These are phyloP conservation scores for Rhinolophus ferrumequinum DNA, from an alignment of 2,113 vertebrate species.

Conservation along the genomic window DNA sequence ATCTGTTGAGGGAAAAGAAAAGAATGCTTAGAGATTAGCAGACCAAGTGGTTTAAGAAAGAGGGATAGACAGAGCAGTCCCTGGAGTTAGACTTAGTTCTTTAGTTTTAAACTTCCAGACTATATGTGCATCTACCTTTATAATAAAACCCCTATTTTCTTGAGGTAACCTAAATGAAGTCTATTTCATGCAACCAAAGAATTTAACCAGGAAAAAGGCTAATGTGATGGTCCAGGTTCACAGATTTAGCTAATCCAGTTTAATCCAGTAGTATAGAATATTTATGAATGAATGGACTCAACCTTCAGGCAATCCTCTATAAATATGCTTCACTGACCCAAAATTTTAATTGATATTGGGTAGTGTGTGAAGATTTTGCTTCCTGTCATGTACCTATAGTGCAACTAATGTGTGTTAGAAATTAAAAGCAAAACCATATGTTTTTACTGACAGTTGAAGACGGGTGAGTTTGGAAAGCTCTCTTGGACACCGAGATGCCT, in stretches of 20 bases:
- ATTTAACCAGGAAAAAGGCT: background rate
- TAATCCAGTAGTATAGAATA: background rate
- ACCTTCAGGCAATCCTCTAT: background rate
- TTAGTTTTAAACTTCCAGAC: background rate
- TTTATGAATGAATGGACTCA: background rate
- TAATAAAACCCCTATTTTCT: background rate
- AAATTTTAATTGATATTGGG: background rate
- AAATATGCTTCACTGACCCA: background rate
- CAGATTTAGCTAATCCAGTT: background rate
- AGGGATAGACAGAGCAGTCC: background rate
- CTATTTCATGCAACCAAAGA: background rate
- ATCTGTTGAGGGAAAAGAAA: background rate
- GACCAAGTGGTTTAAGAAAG: background rate
- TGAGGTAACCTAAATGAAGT: background rate
- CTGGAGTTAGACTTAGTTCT: background rate
- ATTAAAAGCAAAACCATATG: background rate
- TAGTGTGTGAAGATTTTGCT: background rate
- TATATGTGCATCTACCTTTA: background rate
- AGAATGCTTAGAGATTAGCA: background rate
- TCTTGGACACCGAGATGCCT: background rate
- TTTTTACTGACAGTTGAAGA: background rate
- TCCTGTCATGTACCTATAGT: background rate
- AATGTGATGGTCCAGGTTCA: background rate
- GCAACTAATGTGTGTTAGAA: background rate
- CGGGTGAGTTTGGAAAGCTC: background rate